A percentile compares a stretch with the other conserved stretches of the same genome.
Evolutionary conservation across 2,113 vertebrate species (phyloP).

Genomic region (Oreochromis tanganicae): DNA sequence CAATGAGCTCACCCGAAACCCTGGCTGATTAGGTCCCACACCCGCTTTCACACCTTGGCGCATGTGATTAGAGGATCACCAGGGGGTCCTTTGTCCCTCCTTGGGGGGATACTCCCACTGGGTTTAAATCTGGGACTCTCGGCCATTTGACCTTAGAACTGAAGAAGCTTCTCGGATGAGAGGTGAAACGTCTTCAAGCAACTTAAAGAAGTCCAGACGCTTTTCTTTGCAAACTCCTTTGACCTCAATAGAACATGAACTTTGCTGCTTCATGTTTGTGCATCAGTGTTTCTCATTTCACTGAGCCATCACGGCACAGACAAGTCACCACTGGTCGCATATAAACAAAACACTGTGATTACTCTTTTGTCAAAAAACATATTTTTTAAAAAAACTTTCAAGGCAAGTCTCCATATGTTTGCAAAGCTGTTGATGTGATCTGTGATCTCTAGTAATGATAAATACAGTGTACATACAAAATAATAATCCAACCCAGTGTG

Average conservation of each 20-base stretch:
- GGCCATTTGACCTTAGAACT: too few relatives aligned
- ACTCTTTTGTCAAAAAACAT: not conserved
- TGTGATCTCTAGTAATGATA: not conserved
- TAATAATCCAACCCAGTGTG: not conserved
- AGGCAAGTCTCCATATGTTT: not conserved
- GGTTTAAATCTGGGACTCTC: too few relatives aligned
- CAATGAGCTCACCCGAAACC: too few relatives aligned
- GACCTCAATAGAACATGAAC: not conserved
- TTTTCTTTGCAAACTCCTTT: too few relatives aligned
- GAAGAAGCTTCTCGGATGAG: too few relatives aligned
- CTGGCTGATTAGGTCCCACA: too few relatives aligned
- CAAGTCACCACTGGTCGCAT: not conserved
- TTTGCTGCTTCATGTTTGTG: not conserved
- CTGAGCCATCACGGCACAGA: not conserved
- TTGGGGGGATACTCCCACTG: too few relatives aligned
- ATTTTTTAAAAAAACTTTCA: not conserved
- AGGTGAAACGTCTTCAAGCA: too few relatives aligned
- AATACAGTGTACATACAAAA: not conserved
- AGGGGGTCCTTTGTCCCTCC: too few relatives aligned
- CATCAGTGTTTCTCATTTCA: not conserved
- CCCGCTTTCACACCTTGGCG: too few relatives aligned
- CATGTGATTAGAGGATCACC: too few relatives aligned
- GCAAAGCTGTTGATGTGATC: not conserved
- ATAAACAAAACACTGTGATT: not conserved
- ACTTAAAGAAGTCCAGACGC: too few relatives aligned